phyloP scores from a whole-genome alignment of 2,113 vertebrate species.

The Megaptera novaeangliae region DNA sequence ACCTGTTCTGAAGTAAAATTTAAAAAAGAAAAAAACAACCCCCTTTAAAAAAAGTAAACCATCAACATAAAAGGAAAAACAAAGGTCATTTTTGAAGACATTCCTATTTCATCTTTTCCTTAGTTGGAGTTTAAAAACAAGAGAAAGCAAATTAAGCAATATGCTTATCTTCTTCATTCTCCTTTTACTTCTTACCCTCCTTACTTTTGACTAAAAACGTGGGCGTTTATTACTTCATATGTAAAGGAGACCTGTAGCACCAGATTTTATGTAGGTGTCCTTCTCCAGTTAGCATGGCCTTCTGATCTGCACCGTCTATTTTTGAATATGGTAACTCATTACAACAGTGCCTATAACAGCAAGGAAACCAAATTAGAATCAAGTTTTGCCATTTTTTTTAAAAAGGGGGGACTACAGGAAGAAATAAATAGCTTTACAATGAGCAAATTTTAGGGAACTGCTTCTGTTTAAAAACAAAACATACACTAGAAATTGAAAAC shows the following conservation, averaged over 20 bases:
- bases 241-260: background rate
- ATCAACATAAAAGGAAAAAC: background rate
- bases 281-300: background rate
- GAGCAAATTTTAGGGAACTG: background rate
- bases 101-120: background rate
- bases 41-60: background rate
- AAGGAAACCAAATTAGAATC: background rate
- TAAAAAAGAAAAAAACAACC: background rate
- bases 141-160: background rate
- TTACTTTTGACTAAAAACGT: background rate
- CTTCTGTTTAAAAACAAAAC: constrained; percentile 41
- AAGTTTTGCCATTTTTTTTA: background rate
- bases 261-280: constrained; percentile 11
- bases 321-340: background rate
- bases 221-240: background rate
- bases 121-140: background rate
- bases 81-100: background rate
- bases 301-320: background rate
- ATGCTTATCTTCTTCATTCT: background rate
- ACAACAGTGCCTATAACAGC: background rate
- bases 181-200: background rate
- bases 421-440: background rate
- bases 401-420: background rate
- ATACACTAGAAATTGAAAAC: background rate
- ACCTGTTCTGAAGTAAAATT: background rate